Conservation (phyloP, 2,113 vertebrate species). For the Muntiacus reevesi region DNA sequence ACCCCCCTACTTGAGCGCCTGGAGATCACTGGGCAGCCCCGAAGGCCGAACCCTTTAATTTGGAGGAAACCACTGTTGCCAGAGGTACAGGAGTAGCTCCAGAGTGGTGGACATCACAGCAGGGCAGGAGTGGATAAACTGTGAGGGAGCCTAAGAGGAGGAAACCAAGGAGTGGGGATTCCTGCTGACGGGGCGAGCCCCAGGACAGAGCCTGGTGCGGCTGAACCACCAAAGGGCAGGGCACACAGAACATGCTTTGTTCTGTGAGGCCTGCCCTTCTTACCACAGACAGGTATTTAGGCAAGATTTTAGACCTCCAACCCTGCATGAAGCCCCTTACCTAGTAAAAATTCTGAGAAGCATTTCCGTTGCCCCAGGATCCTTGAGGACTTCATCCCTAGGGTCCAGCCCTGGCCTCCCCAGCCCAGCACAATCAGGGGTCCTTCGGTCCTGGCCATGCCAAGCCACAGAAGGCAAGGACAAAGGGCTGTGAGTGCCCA, state of each 20-base stretch:
- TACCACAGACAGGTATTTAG: neutral
- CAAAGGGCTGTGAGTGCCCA: neutral
- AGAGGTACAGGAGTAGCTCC: neutral
- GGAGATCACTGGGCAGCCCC: neutral
- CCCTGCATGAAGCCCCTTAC: neutral
- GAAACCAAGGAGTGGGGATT: neutral
- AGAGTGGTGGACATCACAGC: rapidly evolving
- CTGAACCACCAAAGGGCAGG: neutral
- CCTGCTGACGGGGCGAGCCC: neutral
- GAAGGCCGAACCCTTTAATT: neutral
- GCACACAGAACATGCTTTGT: neutral
- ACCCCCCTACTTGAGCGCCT: neutral
- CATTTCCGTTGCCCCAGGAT: neutral
- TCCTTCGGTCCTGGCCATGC: rapidly evolving
- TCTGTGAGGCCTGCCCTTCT: neutral
- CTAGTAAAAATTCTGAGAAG: neutral
- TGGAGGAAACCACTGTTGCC: neutral
- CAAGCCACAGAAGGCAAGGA: neutral
- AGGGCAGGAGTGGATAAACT: neutral
- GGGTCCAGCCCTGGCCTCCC: neutral
- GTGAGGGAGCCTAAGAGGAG: neutral
- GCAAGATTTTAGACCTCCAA: neutral
- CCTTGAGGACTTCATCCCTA: neutral
- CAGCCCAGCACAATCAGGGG: neutral
- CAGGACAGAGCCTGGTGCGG: neutral